A percentile compares a stretch with the other conserved stretches of the same genome.
Conservation (phyloP, 2,113 vertebrate genomes). For the Morone chrysops region DNA sequence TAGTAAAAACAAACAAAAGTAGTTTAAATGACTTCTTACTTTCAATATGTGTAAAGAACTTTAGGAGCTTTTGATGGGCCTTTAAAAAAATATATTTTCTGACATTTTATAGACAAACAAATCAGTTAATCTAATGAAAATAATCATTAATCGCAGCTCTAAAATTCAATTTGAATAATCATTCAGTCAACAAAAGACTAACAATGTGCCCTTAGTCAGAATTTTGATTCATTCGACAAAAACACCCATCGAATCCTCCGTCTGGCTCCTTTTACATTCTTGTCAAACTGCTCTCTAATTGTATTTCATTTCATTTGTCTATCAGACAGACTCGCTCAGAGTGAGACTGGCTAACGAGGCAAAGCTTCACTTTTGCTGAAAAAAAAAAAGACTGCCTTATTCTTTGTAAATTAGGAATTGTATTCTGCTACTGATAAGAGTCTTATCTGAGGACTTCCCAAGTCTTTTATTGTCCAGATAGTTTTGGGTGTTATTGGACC, state of each 20-base stretch:
- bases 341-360: conserved; percentile 51
- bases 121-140: not conserved
- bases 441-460: conserved; percentile 70
- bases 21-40: not conserved
- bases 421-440: conserved; percentile 79
- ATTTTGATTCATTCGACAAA: not conserved
- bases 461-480: conserved; percentile 65
- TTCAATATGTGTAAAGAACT: not conserved
- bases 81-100: not conserved
- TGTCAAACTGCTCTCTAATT: conserved; percentile 39
- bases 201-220: not conserved
- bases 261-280: not conserved
- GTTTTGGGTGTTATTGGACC: conserved; percentile 45
- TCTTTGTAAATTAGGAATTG: conserved; percentile 81
- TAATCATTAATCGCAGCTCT: not conserved
- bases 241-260: not conserved
- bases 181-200: not conserved
- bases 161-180: not conserved
- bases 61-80: not conserved
- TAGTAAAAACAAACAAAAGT: not conserved
- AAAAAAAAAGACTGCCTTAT: conserved; percentile 36
- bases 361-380: conserved; percentile 16
- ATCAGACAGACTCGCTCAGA: conserved; percentile 23
- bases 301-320: conserved; percentile 40
- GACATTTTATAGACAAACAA: not conserved